A percentile compares a stretch with the other conserved stretches of the same genome.
These are phyloP conservation scores for Lampris megalopsis DNA, from an alignment of 2,113 vertebrate species.

Conservation along the genomic window DNA sequence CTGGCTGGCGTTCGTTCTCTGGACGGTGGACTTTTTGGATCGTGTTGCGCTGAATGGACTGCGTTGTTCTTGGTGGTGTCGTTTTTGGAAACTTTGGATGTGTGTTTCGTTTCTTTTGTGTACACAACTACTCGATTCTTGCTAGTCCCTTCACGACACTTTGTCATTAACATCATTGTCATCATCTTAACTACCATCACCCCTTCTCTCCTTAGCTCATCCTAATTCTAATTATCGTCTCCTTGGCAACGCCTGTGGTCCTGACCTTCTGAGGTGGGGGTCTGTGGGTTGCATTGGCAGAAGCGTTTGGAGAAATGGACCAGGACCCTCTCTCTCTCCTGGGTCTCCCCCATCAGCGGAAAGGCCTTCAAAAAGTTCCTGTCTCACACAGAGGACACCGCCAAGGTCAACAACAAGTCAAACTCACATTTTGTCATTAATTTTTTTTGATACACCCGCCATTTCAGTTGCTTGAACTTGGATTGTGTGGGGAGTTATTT, in stretches of 20 bases:
- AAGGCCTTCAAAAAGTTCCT: conserved; percentile 87
- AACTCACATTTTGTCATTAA: not conserved
- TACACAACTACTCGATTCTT: too few relatives aligned
- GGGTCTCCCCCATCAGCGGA: conserved; percentile 87
- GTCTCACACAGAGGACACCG: conserved; percentile 31
- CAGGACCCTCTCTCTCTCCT: conserved; percentile 84
- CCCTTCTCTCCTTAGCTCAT: not conserved
- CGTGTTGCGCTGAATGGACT: too few relatives aligned
- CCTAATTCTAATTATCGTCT: not conserved
- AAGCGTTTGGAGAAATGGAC: conserved; percentile 86
- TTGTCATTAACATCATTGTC: not conserved
- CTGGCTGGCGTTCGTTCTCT: too few relatives aligned
- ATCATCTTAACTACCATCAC: conserved; percentile 8
- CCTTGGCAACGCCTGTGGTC: conserved; percentile 3
- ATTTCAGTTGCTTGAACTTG: too few relatives aligned
- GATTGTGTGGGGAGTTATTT: too few relatives aligned
- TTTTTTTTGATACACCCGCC: too few relatives aligned
- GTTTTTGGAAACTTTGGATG: too few relatives aligned
- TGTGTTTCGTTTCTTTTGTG: too few relatives aligned
- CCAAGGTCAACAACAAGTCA: conserved; percentile 20
- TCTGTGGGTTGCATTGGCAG: conserved; percentile 82
- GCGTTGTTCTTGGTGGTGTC: too few relatives aligned
- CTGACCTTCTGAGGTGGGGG: conserved; percentile 79
- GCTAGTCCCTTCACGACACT: too few relatives aligned
- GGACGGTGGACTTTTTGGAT: too few relatives aligned